phyloP scores from a whole-genome alignment of 2,113 vertebrate genomes.

The Pygoscelis adeliae region DNA sequence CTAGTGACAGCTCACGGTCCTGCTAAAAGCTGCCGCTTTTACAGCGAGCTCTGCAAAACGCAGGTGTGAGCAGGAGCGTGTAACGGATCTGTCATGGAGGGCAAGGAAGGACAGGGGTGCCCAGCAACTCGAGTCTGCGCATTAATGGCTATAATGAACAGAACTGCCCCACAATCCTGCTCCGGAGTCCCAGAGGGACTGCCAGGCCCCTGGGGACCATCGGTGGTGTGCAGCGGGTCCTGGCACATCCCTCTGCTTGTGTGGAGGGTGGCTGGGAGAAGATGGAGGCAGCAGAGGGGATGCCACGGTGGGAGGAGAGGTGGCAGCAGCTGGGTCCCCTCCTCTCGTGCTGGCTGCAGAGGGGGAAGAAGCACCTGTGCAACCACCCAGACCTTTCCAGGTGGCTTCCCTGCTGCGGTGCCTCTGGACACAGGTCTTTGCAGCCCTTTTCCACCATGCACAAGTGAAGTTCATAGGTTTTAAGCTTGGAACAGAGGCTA shows the following conservation, averaged over 20 bases:
- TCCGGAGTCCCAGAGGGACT: not conserved
- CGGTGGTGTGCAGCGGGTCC: rapidly evolving
- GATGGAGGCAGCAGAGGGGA: not conserved
- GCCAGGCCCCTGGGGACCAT: not conserved
- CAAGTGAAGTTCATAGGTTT: not conserved
- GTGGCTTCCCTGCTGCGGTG: not conserved
- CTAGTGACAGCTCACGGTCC: not conserved
- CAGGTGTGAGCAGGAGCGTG: not conserved
- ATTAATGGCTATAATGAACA: not conserved
- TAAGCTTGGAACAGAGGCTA: not conserved
- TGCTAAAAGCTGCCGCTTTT: not conserved
- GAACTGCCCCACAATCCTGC: not conserved
- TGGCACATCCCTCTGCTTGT: not conserved
- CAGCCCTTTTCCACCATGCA: not conserved
- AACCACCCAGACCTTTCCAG: not conserved
- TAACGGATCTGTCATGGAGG: not conserved
- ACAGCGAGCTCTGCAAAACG: not conserved
- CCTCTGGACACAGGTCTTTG: not conserved
- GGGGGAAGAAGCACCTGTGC: too few relatives aligned
- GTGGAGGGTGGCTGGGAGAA: not conserved
- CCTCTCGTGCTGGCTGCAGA: not conserved
- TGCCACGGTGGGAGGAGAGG: rapidly evolving
- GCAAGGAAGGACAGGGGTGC: not conserved
- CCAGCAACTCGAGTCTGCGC: not conserved
- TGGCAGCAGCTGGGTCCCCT: not conserved